These are phyloP conservation scores for Rhimphoctona megacephalus DNA, from an alignment of 2,888 invertebrate genomes.

Conservation along the genomic window DNA sequence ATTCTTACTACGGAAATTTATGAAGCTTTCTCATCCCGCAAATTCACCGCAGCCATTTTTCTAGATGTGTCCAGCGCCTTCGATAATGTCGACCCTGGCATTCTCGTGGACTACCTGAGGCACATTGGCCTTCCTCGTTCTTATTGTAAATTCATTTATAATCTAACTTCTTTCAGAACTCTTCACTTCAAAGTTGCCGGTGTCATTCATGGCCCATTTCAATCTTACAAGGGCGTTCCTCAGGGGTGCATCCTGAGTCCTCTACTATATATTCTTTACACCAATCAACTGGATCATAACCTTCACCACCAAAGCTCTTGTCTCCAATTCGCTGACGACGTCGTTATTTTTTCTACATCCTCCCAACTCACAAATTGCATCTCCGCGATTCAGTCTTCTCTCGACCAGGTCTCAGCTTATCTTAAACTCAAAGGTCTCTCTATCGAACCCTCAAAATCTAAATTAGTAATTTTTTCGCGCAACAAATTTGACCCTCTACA, in stretches of 20 bases:
- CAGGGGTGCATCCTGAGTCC: no score
- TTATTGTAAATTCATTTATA: no score
- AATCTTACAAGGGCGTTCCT: no score
- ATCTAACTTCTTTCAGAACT: no score
- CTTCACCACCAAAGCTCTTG: conserved; percentile 11
- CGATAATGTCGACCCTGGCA: conserved; percentile 17
- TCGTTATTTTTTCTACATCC: background rate
- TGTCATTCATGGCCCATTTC: no score
- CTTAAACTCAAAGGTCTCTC: conserved; percentile 23
- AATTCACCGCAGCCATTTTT: background rate
- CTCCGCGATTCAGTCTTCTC: conserved; percentile 9
- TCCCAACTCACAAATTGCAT: background rate
- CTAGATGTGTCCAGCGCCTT: conserved; percentile 25
- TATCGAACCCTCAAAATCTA: conserved; percentile 46
- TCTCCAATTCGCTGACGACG: conserved; percentile 53
- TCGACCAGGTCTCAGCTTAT: conserved; percentile 1
- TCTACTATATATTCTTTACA: conserved; percentile 34
- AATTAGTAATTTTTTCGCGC: conserved; percentile 36
- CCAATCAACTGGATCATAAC: conserved; percentile 28
- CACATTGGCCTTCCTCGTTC: no score
- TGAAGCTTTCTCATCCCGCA: no score
- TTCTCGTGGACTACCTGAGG: no score
- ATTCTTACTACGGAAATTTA: background rate
- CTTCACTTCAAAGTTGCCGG: no score
- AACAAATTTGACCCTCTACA: no score